phyloP scores from a whole-genome alignment of 1,140 invertebrate species.

The Cydia strobilella region DNA sequence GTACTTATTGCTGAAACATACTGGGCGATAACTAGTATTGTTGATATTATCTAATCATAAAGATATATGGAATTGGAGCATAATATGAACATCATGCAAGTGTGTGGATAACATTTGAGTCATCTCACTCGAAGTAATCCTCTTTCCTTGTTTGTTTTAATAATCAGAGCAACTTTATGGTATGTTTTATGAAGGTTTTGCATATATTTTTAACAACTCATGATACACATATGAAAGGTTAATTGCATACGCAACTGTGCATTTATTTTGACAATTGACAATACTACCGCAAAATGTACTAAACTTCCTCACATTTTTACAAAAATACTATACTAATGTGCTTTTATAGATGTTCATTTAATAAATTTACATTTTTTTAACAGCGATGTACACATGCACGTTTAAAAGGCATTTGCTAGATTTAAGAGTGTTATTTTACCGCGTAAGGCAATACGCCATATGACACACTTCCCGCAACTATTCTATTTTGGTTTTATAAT shows the following conservation, averaged over 20 bases:
- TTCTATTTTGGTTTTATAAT: slow-evolving; percentile 29
- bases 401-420: background rate
- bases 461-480: slow-evolving; percentile 24
- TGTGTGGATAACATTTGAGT: background rate
- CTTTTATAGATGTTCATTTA: no score
- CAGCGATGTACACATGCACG: background rate
- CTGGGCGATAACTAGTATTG: background rate
- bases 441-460: slow-evolving; percentile 20
- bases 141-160: background rate
- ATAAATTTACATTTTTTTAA: no score
- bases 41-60: background rate
- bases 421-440: background rate
- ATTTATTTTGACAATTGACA: no score
- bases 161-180: background rate
- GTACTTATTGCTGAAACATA: no score
- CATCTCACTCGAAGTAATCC: background rate
- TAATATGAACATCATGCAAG: background rate
- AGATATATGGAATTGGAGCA: background rate
- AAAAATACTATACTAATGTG: no score
- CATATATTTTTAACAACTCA: background rate
- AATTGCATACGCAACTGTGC: no score
- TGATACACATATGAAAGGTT: no score
- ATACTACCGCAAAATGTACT: no score
- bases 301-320: no score
- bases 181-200: background rate